phyloP scores from a whole-genome alignment of 2,797 vertebrate genomes.

The Selene dorsalis region DNA sequence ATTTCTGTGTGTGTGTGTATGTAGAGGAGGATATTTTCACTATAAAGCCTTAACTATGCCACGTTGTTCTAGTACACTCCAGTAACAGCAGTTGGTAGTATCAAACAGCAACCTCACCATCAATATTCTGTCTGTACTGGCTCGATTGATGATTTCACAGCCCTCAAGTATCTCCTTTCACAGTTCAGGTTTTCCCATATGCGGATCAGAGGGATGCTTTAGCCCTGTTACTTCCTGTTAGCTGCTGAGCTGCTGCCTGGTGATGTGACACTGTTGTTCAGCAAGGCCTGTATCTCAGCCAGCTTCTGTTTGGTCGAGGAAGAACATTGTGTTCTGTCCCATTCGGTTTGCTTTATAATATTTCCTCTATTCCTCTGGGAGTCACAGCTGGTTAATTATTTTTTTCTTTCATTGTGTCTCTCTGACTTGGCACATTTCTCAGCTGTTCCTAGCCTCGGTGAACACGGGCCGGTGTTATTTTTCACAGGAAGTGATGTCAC shows the following conservation, averaged over 20 bases:
- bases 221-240: constrained; percentile 55
- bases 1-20: background rate
- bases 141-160: constrained; percentile 54
- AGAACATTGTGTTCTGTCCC: constrained; percentile 53
- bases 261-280: constrained; percentile 66
- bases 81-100: background rate
- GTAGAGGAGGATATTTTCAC: constrained; percentile 12
- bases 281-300: constrained; percentile 41
- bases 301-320: constrained; percentile 51
- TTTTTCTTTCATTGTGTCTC: constrained; percentile 32
- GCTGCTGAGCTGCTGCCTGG: constrained; percentile 55
- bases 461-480: constrained; percentile 63
- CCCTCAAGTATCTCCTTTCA: constrained; percentile 56
- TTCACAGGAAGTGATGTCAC: constrained; percentile 81
- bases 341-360: constrained; percentile 37
- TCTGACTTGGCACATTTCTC: constrained; percentile 55
- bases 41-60: constrained; percentile 8
- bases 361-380: constrained; percentile 14
- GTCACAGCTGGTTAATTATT: constrained; percentile 36
- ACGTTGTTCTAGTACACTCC: background rate
- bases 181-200: constrained; percentile 64
- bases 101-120: constrained; percentile 5
- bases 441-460: constrained; percentile 49
- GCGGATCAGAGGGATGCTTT: constrained; percentile 54
- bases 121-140: constrained; percentile 35